Evolutionary conservation across 2,888 invertebrate genomes (phyloP), one percentile per base, ranked within the genome.

Genomic region (Scaptodrosophila latifasciaeformis): DNA sequence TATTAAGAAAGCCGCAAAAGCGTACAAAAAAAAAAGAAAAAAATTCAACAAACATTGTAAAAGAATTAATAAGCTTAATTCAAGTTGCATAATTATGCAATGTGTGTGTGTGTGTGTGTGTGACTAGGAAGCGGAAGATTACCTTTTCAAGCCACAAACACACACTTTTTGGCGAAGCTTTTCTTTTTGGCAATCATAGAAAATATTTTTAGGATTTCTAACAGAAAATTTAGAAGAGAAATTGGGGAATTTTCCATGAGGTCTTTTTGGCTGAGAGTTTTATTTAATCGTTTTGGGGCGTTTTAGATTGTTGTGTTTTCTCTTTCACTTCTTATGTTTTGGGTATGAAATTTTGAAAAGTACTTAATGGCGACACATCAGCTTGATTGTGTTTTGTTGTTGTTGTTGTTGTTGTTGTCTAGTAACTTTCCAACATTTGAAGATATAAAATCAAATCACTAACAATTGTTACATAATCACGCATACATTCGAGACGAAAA

Each of bases 381-480:
- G n/a, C n/a, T n/a, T 53, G 47, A 56, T 50, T 53, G 58, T 49
- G 52, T 24, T 24, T 24, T 7, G 24, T 24, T 24, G 24, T 3
- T 7, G 4, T 7, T 7, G 24, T 7, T 24, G 24, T n/a, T n/a
- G n/a, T n/a, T n/a, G n/a, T n/a, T n/a, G n/a, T n/a, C n/a, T n/a
- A n/a, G 42, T 47, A 51, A 60, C 65, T 79, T 79, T 79, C 76
- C 68, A 59, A 58, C 57, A 56, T 53, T 67, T 54, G 34, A 15
- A 30, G 46, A 62, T 59, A 57, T 52, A 63, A 53, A 44, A 56
- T 53, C 61, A 57, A 67, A 69, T 58, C 66, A 67, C 57, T 57
- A 18, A 62, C 72, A 54, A 65, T 52, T 47, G 49, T 74, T 79
- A 70, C 80, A 81, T 81, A 74, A 74, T 55, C 48, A 1, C 45